Percentiles rank a stretch among this genome's conserved stretches.
phyloP scores from a whole-genome alignment of 2,113 vertebrate species.

The Emberiza fucata region DNA sequence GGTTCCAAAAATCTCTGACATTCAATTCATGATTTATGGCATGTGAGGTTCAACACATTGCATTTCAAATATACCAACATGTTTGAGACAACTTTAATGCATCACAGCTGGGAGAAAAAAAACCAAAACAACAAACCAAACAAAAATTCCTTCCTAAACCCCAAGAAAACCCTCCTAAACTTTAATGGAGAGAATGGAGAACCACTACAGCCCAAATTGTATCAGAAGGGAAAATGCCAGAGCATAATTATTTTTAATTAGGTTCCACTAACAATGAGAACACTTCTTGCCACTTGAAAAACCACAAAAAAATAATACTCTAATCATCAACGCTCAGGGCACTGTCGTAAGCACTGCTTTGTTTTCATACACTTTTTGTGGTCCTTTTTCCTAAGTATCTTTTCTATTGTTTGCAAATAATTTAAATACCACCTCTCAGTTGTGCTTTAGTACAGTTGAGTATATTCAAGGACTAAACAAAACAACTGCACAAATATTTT shows the following conservation, averaged over 20 bases:
- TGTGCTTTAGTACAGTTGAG: neutral
- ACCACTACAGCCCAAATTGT: neutral
- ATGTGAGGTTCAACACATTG: rapidly evolving
- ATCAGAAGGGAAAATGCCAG: constrained; percentile 2
- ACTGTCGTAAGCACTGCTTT: neutral
- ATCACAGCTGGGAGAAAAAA: neutral
- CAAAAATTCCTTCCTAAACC: neutral
- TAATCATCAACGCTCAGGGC: neutral
- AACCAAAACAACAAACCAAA: neutral
- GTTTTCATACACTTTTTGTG: neutral
- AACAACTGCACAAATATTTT: neutral
- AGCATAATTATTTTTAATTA: constrained; percentile 62
- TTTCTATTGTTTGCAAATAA: neutral
- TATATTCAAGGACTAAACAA: neutral
- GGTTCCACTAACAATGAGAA: constrained; percentile 38
- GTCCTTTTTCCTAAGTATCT: neutral
- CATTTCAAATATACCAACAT: neutral
- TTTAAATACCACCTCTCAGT: neutral
- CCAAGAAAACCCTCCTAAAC: neutral
- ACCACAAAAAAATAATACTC: neutral
- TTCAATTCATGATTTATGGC: neutral
- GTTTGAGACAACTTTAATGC: neutral
- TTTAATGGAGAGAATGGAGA: neutral
- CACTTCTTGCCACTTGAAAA: neutral
- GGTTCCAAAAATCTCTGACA: neutral